phyloP scores from a whole-genome alignment of 2,113 vertebrate species.

The Zingel zingel region DNA sequence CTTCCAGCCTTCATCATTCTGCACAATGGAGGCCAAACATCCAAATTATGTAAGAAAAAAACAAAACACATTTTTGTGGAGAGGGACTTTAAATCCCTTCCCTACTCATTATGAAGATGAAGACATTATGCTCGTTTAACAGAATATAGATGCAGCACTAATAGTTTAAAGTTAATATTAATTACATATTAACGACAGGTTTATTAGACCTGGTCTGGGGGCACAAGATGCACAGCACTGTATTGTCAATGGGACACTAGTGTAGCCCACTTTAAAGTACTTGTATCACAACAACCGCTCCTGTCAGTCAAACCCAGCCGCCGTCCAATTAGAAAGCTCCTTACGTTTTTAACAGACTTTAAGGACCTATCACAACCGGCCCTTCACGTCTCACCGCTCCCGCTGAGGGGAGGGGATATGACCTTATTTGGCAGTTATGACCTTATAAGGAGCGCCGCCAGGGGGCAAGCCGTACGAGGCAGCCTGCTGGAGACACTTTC shows the following conservation, averaged over 20 bases:
- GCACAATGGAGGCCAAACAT: background rate
- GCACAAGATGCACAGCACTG: background rate
- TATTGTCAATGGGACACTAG: background rate
- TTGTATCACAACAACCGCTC: constrained; percentile 45
- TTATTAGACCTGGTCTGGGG: background rate
- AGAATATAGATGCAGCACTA: background rate
- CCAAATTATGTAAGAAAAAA: background rate
- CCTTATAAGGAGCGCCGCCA: constrained; percentile 79
- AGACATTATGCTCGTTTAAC: background rate
- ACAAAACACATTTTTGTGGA: background rate
- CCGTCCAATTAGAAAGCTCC: constrained; percentile 66
- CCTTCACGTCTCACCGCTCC: constrained; percentile 4
- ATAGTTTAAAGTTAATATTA: background rate
- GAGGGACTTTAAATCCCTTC: background rate
- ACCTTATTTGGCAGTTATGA: constrained; percentile 78
- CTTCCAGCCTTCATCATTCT: background rate
- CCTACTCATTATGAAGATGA: background rate
- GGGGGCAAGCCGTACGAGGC: constrained; percentile 58
- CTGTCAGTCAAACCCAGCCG: constrained; percentile 57
- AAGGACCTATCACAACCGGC: constrained; percentile 67
- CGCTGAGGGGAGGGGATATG: constrained; percentile 38
- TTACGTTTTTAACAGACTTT: constrained; percentile 42
- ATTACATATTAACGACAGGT: background rate
- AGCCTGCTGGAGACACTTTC: constrained; percentile 83
- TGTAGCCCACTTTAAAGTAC: constrained; percentile 19